Evolutionary conservation across 2,113 vertebrate genomes (phyloP).

Genomic region (Nannobrachium achirus): DNA sequence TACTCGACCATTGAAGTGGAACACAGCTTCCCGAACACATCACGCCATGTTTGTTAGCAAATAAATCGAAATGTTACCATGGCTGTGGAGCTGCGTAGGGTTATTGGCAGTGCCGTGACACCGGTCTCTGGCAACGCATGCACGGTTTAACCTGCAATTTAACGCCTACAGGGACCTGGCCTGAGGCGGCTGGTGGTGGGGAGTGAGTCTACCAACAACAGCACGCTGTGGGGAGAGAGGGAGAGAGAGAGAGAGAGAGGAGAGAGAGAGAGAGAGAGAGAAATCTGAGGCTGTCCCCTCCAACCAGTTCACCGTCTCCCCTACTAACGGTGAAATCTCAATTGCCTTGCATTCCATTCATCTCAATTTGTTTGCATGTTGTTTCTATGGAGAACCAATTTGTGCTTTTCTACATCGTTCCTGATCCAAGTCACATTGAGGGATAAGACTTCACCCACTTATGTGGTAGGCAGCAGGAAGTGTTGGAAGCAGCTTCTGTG

Average conservation of each 20-base stretch:
- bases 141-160: slow-evolving; percentile 60
- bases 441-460: slow-evolving; percentile 44
- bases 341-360: slow-evolving; percentile 54
- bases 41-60: slow-evolving; percentile 59
- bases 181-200: background rate
- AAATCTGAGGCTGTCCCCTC: slow-evolving; percentile 14
- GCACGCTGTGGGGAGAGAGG: slow-evolving; percentile 6
- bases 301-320: background rate
- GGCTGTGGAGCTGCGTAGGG: slow-evolving; percentile 13
- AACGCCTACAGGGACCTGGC: slow-evolving; percentile 17
- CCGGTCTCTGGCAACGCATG: slow-evolving; percentile 15
- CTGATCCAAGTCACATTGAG: slow-evolving; percentile 32
- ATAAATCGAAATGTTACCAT: slow-evolving; percentile 44
- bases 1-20: slow-evolving; percentile 65
- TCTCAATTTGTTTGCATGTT: slow-evolving; percentile 56
- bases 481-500: slow-evolving; percentile 44
- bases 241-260: slow-evolving; percentile 14
- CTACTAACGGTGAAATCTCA: slow-evolving; percentile 35
- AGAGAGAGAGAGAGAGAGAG: slow-evolving; percentile 14
- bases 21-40: slow-evolving; percentile 61
- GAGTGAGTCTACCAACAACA: slow-evolving; percentile 23
- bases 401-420: slow-evolving; percentile 34
- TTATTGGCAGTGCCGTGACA: background rate
- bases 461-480: slow-evolving; percentile 20
- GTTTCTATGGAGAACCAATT: slow-evolving; percentile 60